These are phyloP conservation scores for Keiferia lycopersicella DNA, from an alignment of 2,888 invertebrate species.

Conservation along the genomic window DNA sequence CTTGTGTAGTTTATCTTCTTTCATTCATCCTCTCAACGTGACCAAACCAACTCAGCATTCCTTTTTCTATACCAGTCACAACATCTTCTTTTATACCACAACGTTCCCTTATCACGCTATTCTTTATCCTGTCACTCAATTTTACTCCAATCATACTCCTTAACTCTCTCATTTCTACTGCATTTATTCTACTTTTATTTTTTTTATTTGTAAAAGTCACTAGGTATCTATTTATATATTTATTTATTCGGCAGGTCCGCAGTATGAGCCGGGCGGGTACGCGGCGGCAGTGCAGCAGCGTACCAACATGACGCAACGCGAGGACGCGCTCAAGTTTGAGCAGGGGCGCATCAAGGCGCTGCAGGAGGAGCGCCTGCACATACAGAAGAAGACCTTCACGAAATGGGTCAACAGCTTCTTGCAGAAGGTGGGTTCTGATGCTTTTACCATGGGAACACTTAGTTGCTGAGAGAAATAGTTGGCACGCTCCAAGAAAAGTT, in stretches of 20 bases:
- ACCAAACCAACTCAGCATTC: too few relatives aligned
- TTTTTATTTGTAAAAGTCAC: not conserved
- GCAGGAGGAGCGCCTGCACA: constrained; percentile 95
- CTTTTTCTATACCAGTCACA: too few relatives aligned
- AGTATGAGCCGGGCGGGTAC: constrained; percentile 86
- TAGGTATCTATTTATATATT: not conserved
- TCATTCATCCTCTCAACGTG: too few relatives aligned
- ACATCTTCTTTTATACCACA: too few relatives aligned
- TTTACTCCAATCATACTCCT: too few relatives aligned
- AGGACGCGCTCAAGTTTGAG: constrained; percentile 96
- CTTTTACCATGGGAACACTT: too few relatives aligned
- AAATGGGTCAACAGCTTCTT: constrained; percentile 99
- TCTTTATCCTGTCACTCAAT: too few relatives aligned
- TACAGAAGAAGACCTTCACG: constrained; percentile 99
- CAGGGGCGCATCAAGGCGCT: constrained; percentile 97
- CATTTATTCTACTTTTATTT: too few relatives aligned
- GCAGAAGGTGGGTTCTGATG: constrained; percentile 85
- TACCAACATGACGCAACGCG: constrained; percentile 93
- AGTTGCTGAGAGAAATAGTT: too few relatives aligned
- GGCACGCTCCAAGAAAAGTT: not conserved
- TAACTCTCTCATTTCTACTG: too few relatives aligned
- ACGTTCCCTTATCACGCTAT: too few relatives aligned
- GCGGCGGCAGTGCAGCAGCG: constrained; percentile 84
- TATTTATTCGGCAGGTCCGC: constrained; percentile 72
- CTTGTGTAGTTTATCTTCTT: too few relatives aligned